Conservation (phyloP, 2,113 vertebrate genomes). For the Boleophthalmus pectinirostris region DNA sequence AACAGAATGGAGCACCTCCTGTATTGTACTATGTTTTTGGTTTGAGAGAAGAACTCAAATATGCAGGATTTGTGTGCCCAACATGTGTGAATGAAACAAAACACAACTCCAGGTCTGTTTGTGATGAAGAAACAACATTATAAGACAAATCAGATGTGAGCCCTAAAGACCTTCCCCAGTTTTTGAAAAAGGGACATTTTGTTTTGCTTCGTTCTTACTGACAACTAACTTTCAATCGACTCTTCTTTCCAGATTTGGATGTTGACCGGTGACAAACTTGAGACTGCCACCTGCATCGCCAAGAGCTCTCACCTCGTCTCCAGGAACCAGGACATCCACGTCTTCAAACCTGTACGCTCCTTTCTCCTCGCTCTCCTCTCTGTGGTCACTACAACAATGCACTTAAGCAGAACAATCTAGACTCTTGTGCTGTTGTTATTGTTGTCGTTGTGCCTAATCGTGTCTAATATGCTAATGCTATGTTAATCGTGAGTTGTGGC, state of each 20-base stretch:
- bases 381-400: not conserved
- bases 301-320: constrained; percentile 97
- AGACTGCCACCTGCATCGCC: constrained; percentile 96
- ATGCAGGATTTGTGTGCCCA: no score
- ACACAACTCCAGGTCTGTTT: no score
- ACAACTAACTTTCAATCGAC: no score
- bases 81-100: no score
- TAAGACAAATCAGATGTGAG: no score
- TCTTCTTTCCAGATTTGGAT: constrained; percentile 84
- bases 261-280: constrained; percentile 96
- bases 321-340: constrained; percentile 89
- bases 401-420: not conserved
- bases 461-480: not conserved
- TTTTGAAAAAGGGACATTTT: no score
- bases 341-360: constrained; percentile 88
- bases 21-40: no score
- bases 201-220: no score
- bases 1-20: no score
- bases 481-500: constrained; percentile 31
- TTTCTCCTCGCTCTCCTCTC: not conserved
- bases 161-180: no score
- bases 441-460: not conserved
- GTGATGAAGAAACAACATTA: no score
- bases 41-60: no score
- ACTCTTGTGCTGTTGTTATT: not conserved